Conservation (phyloP, 2,113 vertebrate genomes). For the Vireo altiloquus region DNA sequence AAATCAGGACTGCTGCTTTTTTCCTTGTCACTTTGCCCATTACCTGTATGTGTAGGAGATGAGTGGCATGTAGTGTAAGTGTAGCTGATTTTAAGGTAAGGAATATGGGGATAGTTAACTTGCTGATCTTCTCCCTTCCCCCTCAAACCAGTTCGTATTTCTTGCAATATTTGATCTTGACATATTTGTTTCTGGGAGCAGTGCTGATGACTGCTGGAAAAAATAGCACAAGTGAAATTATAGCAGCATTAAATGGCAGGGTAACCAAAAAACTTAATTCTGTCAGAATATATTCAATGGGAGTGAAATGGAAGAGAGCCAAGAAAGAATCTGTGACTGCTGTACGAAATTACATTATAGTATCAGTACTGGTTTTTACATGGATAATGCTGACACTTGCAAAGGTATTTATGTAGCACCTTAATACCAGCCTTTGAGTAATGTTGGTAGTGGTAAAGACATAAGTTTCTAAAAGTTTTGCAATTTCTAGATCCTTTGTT, state of each 20-base stretch:
- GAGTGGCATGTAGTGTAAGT: background rate
- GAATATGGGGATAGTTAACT: background rate
- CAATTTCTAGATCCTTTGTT: background rate
- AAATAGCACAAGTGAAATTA: background rate
- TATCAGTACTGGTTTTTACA: background rate
- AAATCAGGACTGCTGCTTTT: background rate
- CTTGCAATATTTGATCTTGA: background rate
- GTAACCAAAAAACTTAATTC: background rate
- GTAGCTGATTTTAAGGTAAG: background rate
- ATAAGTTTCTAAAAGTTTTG: background rate
- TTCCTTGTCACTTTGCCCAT: background rate
- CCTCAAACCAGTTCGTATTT: background rate
- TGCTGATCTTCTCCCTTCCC: rapidly evolving
- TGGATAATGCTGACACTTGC: background rate
- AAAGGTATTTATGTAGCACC: background rate
- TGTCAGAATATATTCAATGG: background rate
- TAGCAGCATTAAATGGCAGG: background rate
- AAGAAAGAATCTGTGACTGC: background rate
- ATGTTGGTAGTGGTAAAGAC: background rate
- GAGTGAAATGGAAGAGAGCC: background rate
- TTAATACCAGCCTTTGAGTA: background rate
- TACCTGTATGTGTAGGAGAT: background rate
- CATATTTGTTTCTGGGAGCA: background rate
- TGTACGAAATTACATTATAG: background rate
- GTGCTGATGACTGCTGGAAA: background rate